Evolutionary conservation across 1,140 invertebrate genomes (phyloP).

Genomic region (Dreissena rostriformis): DNA sequence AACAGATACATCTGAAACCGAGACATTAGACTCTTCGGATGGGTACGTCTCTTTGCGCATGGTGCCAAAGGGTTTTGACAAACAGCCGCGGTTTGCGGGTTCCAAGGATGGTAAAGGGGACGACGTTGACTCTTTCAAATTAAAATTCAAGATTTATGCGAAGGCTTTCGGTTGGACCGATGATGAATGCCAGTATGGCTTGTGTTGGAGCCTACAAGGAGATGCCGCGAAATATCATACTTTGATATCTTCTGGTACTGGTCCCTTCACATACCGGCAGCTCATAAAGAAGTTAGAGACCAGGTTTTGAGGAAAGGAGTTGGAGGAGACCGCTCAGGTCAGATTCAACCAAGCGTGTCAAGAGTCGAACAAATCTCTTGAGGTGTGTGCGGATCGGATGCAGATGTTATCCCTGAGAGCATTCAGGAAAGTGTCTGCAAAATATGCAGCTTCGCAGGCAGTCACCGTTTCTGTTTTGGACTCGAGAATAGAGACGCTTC

Average conservation of each 20-base stretch:
- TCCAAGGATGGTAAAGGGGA: constrained; percentile 12
- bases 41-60: background rate
- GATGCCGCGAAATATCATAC: constrained; percentile 7
- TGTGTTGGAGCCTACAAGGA: constrained; percentile 27
- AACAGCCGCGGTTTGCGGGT: background rate
- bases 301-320: constrained; percentile 33
- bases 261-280: background rate
- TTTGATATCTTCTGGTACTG: background rate
- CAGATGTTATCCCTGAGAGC: constrained; percentile 34
- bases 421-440: constrained; percentile 41
- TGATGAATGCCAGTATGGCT: background rate
- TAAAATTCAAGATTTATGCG: constrained; percentile 17
- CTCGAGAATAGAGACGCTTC: constrained; percentile 46
- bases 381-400: constrained; percentile 52
- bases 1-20: background rate
- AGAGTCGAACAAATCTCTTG: constrained; percentile 25
- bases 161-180: constrained; percentile 11
- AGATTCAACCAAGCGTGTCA: constrained; percentile 52
- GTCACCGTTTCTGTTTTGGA: constrained; percentile 53
- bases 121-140: constrained; percentile 11
- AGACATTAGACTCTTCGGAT: background rate
- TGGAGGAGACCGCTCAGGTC: constrained; percentile 47
- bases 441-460: constrained; percentile 40
- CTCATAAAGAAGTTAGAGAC: constrained; percentile 42
- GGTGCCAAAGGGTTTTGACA: constrained; percentile 29